Conservation (phyloP, 2,888 invertebrate species). For the Lypha dubia region DNA sequence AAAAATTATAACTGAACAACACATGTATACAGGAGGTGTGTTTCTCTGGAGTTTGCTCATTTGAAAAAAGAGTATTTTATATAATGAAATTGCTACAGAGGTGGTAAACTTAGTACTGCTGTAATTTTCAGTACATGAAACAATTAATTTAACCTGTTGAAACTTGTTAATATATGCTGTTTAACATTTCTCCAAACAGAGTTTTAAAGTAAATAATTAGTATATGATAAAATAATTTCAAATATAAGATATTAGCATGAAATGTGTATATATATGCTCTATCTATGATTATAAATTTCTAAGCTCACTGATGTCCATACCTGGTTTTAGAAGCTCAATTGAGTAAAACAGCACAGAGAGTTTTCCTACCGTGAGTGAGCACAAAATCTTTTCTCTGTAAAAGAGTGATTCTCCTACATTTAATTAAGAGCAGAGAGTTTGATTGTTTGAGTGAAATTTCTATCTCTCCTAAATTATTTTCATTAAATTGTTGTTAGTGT, state of each 20-base stretch:
- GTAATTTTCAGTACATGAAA: not conserved
- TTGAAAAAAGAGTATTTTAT: not conserved
- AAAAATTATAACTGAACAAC: not conserved
- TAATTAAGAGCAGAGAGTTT: not conserved
- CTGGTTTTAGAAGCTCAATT: not conserved
- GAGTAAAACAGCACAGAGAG: not conserved
- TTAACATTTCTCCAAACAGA: too few relatives aligned
- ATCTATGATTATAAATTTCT: not conserved
- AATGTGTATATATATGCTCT: too few relatives aligned
- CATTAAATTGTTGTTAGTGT: constrained; percentile 27
- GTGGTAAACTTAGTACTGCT: not conserved
- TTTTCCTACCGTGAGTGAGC: not conserved
- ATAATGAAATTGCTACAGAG: not conserved
- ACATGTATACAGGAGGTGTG: constrained; percentile 64
- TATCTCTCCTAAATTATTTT: constrained; percentile 35
- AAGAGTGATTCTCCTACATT: not conserved
- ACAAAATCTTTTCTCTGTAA: not conserved
- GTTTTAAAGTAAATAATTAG: too few relatives aligned
- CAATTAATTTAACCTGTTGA: too few relatives aligned
- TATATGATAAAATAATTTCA: too few relatives aligned
- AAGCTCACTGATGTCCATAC: not conserved
- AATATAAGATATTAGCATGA: too few relatives aligned
- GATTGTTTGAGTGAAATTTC: not conserved
- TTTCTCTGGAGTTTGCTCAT: constrained; percentile 62
- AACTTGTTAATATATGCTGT: too few relatives aligned